Evolutionary conservation across 37 sponge, comb jelly and placozoan genomes (phyloP).

Genomic region (Theonella swinhoei): DNA sequence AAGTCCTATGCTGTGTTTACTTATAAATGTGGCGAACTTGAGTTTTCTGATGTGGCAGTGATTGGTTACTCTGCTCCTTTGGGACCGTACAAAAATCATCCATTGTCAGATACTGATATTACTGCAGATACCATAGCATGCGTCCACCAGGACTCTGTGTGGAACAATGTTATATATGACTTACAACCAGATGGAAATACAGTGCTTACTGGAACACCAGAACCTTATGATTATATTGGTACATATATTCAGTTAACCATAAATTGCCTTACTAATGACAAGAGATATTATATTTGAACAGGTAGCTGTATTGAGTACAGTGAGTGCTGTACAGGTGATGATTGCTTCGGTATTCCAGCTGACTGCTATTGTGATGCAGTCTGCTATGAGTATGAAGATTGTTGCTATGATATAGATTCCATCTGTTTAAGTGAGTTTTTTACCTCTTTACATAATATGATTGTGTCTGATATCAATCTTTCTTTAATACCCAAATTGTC

Average conservation of each 20-base stretch:
- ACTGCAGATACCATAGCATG: slow-evolving; percentile 31
- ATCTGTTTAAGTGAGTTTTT: slow-evolving; percentile 1
- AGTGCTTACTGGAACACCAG: not conserved
- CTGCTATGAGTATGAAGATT: slow-evolving; percentile 13
- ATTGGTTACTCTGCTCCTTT: slow-evolving; percentile 39
- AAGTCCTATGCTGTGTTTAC: slow-evolving; percentile 54
- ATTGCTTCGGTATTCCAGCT: slow-evolving; percentile 14
- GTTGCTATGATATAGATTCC: slow-evolving; percentile 12
- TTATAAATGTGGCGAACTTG: slow-evolving; percentile 35
- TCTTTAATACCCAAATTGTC: too few species aligned
- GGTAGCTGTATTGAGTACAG: slow-evolving; percentile 22
- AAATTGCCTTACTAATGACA: too few species aligned
- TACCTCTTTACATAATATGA: too few species aligned
- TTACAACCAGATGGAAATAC: not conserved
- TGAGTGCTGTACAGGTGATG: slow-evolving; percentile 14
- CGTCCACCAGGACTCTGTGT: not conserved
- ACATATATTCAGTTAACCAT: too few species aligned
- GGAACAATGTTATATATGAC: slow-evolving; percentile 43
- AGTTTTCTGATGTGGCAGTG: slow-evolving; percentile 43
- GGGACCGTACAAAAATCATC: slow-evolving; percentile 15
- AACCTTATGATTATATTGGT: not conserved
- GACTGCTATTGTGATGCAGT: slow-evolving; percentile 42
- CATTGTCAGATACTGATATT: slow-evolving; percentile 21
- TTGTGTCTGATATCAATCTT: too few species aligned
- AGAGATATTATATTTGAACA: too few species aligned